These are phyloP conservation scores for Cyclophora albipunctata DNA, from an alignment of 2,888 invertebrate species.

Conservation along the genomic window DNA sequence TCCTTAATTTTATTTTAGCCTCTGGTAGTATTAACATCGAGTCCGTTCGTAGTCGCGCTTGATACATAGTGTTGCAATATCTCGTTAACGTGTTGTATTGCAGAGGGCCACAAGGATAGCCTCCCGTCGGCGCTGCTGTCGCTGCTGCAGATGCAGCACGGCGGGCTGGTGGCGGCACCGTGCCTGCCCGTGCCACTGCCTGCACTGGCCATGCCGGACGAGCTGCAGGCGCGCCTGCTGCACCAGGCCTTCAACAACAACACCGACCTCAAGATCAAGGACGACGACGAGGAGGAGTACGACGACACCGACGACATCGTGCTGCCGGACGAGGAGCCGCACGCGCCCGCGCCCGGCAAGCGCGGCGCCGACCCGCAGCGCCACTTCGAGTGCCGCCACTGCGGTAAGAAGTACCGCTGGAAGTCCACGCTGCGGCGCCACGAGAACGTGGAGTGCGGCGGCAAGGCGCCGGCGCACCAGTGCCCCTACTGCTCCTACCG, in stretches of 20 bases:
- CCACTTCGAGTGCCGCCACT: slow-evolving; percentile 86
- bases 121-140: slow-evolving; percentile 66
- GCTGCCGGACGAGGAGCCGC: slow-evolving; percentile 55
- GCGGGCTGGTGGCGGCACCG: slow-evolving; percentile 37
- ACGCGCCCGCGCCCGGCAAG: slow-evolving; percentile 22
- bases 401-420: slow-evolving; percentile 91
- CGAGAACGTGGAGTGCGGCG: slow-evolving; percentile 89
- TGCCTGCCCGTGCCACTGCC: slow-evolving; percentile 34
- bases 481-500: slow-evolving; percentile 86
- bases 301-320: slow-evolving; percentile 73
- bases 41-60: slow-evolving; percentile 62
- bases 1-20: slow-evolving; percentile 73
- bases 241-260: slow-evolving; percentile 61
- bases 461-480: slow-evolving; percentile 87
- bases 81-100: slow-evolving; percentile 62
- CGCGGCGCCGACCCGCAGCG: slow-evolving; percentile 59
- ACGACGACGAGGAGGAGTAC: slow-evolving; percentile 62
- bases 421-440: slow-evolving; percentile 88
- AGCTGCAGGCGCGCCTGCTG: slow-evolving; percentile 41
- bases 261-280: slow-evolving; percentile 47
- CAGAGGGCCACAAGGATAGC: slow-evolving; percentile 63
- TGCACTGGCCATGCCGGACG: slow-evolving; percentile 19
- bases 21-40: slow-evolving; percentile 74
- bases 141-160: slow-evolving; percentile 55
- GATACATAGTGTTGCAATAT: slow-evolving; percentile 61